These are phyloP conservation scores for Antennarius maculatus DNA, from an alignment of 2,797 vertebrate species.

Conservation along the genomic window DNA sequence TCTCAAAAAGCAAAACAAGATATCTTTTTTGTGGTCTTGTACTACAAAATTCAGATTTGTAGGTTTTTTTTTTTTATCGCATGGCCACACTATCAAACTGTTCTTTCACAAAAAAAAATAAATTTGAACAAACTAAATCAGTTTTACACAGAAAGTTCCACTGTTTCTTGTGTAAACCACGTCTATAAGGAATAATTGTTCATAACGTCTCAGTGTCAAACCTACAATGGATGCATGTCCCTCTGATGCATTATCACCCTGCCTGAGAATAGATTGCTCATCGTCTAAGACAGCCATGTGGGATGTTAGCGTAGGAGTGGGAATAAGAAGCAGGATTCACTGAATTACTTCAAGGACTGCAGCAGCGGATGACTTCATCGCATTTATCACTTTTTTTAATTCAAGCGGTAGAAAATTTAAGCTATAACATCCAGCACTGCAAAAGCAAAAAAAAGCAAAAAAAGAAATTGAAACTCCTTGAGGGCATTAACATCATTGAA, in stretches of 20 bases:
- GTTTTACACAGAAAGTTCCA: background rate
- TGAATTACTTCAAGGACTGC: conserved; percentile 50
- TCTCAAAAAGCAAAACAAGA: no score
- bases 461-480: background rate
- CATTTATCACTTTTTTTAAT: conserved; percentile 44
- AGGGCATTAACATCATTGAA: no score
- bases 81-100: no score
- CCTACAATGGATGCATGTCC: conserved; percentile 54
- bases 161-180: background rate
- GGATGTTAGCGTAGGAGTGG: conserved; percentile 70
- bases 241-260: conserved; percentile 66
- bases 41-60: no score
- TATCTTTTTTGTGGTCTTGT: no score
- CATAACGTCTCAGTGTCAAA: background rate
- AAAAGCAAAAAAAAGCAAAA: conserved; percentile 5
- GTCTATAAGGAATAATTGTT: background rate
- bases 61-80: no score
- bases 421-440: conserved; percentile 19
- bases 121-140: background rate
- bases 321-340: conserved; percentile 53
- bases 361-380: conserved; percentile 56
- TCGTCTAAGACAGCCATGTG: conserved; percentile 70
- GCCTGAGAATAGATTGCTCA: conserved; percentile 74
- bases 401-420: conserved; percentile 34
- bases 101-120: background rate